Conservation (phyloP, 2,888 invertebrate species). For the Diarsia mendica region DNA sequence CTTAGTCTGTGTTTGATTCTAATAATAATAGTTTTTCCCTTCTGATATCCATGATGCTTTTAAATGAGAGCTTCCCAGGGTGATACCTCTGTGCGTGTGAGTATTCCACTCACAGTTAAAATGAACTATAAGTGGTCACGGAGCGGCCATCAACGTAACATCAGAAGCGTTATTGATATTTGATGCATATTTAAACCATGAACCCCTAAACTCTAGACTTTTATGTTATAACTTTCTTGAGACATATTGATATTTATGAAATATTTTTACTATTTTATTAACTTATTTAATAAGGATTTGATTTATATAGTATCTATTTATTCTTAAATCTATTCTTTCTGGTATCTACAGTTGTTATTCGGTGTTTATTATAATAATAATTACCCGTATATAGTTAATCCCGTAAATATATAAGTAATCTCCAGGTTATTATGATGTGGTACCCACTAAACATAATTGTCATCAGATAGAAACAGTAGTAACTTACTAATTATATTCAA, state of each 20-base stretch:
- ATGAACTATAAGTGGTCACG: background rate
- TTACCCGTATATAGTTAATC: conserved; percentile 17
- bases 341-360: conserved; percentile 25
- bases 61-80: conserved; percentile 2
- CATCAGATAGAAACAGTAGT: background rate
- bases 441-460: conserved; percentile 5
- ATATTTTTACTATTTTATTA: conserved; percentile 19
- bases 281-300: conserved; percentile 14
- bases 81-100: background rate
- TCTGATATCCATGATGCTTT: conserved; percentile 28
- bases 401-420: conserved; percentile 16
- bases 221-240: conserved; percentile 28
- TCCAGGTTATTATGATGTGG: background rate
- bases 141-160: background rate
- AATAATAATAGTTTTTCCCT: conserved; percentile 4
- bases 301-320: conserved; percentile 8
- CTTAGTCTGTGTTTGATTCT: background rate
- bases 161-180: conserved; percentile 26
- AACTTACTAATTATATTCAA: conserved; percentile 19
- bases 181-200: background rate
- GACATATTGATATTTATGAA: conserved; percentile 20
- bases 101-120: background rate
- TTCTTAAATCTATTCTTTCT: conserved; percentile 6
- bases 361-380: conserved; percentile 50
- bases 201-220: background rate